A percentile compares a stretch with the other conserved stretches of the same genome.
These are phyloP conservation scores for Spatulosminthurus flaviceps DNA, from an alignment of 2,888 invertebrate genomes.

Conservation along the genomic window DNA sequence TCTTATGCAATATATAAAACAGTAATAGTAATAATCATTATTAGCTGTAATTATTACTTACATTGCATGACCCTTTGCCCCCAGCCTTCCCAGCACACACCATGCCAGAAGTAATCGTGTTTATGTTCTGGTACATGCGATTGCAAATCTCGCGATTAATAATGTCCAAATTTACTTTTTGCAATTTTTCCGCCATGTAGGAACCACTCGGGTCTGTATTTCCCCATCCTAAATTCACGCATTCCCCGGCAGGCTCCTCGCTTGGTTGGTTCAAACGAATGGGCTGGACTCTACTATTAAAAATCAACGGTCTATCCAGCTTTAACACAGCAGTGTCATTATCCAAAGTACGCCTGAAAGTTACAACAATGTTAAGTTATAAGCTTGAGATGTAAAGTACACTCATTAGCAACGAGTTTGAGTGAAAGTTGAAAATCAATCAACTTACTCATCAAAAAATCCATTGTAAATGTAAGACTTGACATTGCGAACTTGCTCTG, in stretches of 20 bases:
- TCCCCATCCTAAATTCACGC: slow-evolving; percentile 65
- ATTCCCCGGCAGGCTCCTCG: slow-evolving; percentile 54
- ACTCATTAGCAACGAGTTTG: too few species aligned
- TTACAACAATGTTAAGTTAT: too few species aligned
- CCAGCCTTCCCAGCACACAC: slow-evolving; percentile 53
- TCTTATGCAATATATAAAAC: too few species aligned
- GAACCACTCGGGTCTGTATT: slow-evolving; percentile 62
- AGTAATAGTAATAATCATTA: neutral
- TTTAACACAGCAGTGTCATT: slow-evolving; percentile 65
- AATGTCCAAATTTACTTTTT: slow-evolving; percentile 64
- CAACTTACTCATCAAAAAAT: slow-evolving; percentile 44
- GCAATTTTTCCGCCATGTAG: slow-evolving; percentile 62
- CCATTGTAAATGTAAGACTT: slow-evolving; percentile 31
- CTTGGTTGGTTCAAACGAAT: slow-evolving; percentile 34
- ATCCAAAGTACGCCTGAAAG: slow-evolving; percentile 56
- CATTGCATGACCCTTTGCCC: slow-evolving; percentile 48
- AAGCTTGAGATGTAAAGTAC: too few species aligned
- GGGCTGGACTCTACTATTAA: slow-evolving; percentile 49
- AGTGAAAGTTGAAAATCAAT: neutral
- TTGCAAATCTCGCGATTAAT: slow-evolving; percentile 60
- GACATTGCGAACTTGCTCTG: slow-evolving; percentile 50
- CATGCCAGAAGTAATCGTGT: slow-evolving; percentile 47
- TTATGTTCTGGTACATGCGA: slow-evolving; percentile 55
- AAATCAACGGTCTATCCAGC: slow-evolving; percentile 59
- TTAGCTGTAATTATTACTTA: neutral